These are phyloP conservation scores for Macquaria australasica DNA, from an alignment of 2,113 vertebrate species.

Conservation along the genomic window DNA sequence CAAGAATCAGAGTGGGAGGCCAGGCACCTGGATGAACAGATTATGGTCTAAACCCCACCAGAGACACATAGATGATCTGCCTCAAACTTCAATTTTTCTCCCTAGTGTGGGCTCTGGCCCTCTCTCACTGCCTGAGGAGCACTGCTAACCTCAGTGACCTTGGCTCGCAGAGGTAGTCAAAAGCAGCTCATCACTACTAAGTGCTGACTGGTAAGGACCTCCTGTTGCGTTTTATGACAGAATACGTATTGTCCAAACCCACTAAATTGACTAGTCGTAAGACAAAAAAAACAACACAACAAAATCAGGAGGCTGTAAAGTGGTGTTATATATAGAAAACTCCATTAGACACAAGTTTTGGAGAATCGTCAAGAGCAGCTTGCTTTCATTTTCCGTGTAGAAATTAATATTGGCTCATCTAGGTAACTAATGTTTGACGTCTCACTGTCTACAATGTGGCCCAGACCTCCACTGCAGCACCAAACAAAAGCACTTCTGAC, in stretches of 20 bases:
- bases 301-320: slow-evolving; percentile 6
- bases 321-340: not conserved
- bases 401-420: slow-evolving; percentile 16
- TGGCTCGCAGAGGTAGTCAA: slow-evolving; percentile 43
- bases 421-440: slow-evolving; percentile 5
- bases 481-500: slow-evolving; percentile 42
- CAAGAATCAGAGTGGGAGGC: slow-evolving; percentile 76
- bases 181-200: slow-evolving; percentile 49
- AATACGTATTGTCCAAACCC: slow-evolving; percentile 21
- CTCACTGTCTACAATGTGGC: slow-evolving; percentile 5
- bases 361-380: slow-evolving; percentile 22
- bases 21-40: slow-evolving; percentile 81
- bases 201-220: slow-evolving; percentile 40
- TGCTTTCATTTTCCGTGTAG: slow-evolving; percentile 8
- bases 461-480: not conserved
- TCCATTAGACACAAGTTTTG: not conserved
- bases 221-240: slow-evolving; percentile 31
- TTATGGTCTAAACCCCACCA: slow-evolving; percentile 77
- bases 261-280: not conserved
- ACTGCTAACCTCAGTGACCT: slow-evolving; percentile 66
- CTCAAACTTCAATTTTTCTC: slow-evolving; percentile 74
- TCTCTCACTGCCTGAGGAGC: slow-evolving; percentile 59
- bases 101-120: slow-evolving; percentile 58
- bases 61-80: slow-evolving; percentile 75
- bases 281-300: not conserved